Evolutionary conservation across 1,140 invertebrate species (phyloP).

Genomic region (Neodiprion fabricii): DNA sequence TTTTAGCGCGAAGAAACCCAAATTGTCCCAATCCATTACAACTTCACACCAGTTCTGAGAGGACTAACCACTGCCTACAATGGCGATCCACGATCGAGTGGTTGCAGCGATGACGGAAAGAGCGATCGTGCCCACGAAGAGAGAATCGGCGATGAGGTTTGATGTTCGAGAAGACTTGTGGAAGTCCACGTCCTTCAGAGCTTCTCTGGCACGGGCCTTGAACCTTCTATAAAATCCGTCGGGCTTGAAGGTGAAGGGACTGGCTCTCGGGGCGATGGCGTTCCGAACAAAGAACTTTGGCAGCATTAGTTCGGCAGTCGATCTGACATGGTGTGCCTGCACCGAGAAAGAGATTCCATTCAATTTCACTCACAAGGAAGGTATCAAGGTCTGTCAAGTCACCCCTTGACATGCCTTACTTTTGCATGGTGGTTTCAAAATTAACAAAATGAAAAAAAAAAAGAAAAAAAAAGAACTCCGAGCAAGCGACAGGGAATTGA

Average conservation of each 20-base stretch:
- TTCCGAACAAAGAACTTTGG: constrained; percentile 68
- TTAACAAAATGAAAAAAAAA: background rate
- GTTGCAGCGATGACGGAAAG: constrained; percentile 62
- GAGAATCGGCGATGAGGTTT: constrained; percentile 63
- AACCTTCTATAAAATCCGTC: constrained; percentile 75
- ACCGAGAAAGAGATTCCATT: background rate
- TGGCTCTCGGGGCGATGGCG: constrained; percentile 65
- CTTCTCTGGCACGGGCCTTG: constrained; percentile 63
- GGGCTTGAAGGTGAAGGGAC: constrained; percentile 72
- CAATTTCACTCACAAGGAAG: too few relatives aligned
- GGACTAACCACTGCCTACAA: constrained; percentile 17
- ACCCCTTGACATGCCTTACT: too few relatives aligned
- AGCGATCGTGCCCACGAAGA: constrained; percentile 61
- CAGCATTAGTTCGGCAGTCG: constrained; percentile 63
- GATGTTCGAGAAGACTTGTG: constrained; percentile 52
- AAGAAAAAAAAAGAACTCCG: background rate
- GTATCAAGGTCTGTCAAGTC: too few relatives aligned
- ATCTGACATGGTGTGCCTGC: constrained; percentile 65
- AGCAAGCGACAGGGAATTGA: background rate
- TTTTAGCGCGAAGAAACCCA: too few relatives aligned
- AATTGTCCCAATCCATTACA: too few relatives aligned
- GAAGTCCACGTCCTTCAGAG: constrained; percentile 61
- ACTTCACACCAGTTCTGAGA: too few relatives aligned
- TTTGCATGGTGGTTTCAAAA: too few relatives aligned
- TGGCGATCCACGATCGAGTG: constrained; percentile 34